Percentiles rank a stretch among this genome's conserved stretches.
Conservation (phyloP, 2,797 vertebrate genomes). For the Chrysolophus pictus region DNA sequence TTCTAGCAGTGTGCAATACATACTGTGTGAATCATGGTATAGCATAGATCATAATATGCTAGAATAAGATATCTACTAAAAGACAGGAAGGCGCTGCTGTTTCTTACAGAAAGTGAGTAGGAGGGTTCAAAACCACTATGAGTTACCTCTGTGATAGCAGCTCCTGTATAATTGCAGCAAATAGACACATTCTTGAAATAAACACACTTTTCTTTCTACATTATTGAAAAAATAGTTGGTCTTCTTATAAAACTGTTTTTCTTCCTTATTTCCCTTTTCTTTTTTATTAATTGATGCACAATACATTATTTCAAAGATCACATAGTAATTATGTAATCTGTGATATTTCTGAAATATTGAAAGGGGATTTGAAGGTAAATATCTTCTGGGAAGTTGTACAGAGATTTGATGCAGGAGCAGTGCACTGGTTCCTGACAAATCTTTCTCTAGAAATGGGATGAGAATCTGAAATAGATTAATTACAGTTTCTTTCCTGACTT, state of each 20-base stretch:
- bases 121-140: background rate
- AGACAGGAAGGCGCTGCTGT: background rate
- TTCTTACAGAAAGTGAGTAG: background rate
- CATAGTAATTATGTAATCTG: background rate
- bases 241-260: background rate
- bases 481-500: background rate
- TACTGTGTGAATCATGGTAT: background rate
- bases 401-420: background rate
- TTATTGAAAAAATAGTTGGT: background rate
- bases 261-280: background rate
- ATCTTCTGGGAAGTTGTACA: background rate
- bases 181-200: background rate
- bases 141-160: background rate
- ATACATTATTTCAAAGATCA: background rate
- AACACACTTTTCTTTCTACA: background rate
- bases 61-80: background rate
- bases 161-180: background rate
- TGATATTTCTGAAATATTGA: background rate
- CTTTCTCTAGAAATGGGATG: background rate
- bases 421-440: background rate
- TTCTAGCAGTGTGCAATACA: background rate
- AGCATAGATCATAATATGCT: background rate
- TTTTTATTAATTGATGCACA: background rate
- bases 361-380: background rate
- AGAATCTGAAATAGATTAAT: background rate